Conservation (phyloP, 2,113 vertebrate genomes). For the Motacilla alba region DNA sequence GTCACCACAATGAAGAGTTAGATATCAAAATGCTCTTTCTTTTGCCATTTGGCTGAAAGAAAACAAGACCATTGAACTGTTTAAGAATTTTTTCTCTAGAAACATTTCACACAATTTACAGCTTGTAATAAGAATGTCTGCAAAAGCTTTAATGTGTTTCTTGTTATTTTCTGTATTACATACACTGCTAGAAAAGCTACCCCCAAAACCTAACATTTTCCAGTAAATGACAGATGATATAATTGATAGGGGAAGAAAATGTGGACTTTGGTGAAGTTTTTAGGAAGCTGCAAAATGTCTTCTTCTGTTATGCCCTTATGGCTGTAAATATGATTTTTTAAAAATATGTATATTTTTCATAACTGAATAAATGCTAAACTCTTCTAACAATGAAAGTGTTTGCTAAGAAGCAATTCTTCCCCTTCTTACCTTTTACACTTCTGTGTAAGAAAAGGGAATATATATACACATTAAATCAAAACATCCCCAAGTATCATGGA, state of each 20-base stretch:
- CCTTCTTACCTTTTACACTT: not conserved
- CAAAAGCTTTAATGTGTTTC: not conserved
- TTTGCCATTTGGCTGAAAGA: not conserved
- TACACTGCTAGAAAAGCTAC: not conserved
- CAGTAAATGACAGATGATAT: not conserved
- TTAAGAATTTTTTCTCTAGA: not conserved
- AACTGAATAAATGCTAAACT: not conserved
- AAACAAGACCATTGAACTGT: not conserved
- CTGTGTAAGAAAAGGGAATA: not conserved
- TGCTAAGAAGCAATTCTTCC: not conserved
- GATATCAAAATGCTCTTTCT: not conserved
- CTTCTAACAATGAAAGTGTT: not conserved
- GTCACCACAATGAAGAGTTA: not conserved
- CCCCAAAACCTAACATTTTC: not conserved
- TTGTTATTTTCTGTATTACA: not conserved
- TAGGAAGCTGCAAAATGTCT: not conserved
- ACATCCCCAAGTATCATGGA: not conserved
- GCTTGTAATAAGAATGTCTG: not conserved
- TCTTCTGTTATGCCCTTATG: not conserved
- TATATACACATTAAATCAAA: not conserved
- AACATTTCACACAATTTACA: not conserved
- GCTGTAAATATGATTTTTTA: not conserved
- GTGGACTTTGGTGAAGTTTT: not conserved
- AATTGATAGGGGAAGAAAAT: not conserved
- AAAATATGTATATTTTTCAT: not conserved